These are phyloP conservation scores for Colaptes auratus DNA, from an alignment of 2,113 vertebrate genomes.

Conservation along the genomic window DNA sequence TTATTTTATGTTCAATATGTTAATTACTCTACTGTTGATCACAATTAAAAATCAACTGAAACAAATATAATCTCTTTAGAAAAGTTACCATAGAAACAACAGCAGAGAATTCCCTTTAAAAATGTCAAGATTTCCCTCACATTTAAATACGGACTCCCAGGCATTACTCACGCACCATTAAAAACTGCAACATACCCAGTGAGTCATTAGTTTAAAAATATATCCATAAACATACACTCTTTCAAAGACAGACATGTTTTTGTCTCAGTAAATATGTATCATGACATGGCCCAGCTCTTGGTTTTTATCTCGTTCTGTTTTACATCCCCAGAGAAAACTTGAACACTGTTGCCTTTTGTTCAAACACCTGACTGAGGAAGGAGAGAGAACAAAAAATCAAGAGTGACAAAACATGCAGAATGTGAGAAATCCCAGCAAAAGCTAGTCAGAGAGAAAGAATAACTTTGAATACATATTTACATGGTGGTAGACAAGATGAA, in stretches of 20 bases:
- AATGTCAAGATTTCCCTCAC: slow-evolving; percentile 61
- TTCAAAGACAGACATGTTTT: neutral
- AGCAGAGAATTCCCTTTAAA: slow-evolving; percentile 62
- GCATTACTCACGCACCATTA: slow-evolving; percentile 56
- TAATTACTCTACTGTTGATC: slow-evolving; percentile 47
- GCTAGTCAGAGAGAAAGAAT: neutral
- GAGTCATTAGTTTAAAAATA: slow-evolving; percentile 67
- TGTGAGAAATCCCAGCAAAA: slow-evolving; percentile 1
- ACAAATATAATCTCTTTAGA: slow-evolving; percentile 7
- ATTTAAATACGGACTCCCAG: slow-evolving; percentile 33
- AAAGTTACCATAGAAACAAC: slow-evolving; percentile 60
- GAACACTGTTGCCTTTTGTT: neutral
- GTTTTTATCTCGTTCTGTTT: slow-evolving; percentile 22
- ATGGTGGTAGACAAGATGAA: slow-evolving; percentile 1
- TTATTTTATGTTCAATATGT: neutral
- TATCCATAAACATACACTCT: slow-evolving; percentile 7
- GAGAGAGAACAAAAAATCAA: neutral
- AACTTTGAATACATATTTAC: slow-evolving; percentile 3
- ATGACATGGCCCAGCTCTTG: slow-evolving; percentile 6
- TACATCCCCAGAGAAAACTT: slow-evolving; percentile 18
- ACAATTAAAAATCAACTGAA: slow-evolving; percentile 48
- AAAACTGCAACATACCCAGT: slow-evolving; percentile 38
- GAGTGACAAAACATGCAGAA: slow-evolving; percentile 6
- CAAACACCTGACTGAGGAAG: slow-evolving; percentile 9
- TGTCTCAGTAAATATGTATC: slow-evolving; percentile 17